Evolutionary conservation across 2,888 invertebrate genomes (phyloP).

Genomic region (Sphaeridia pumilis): DNA sequence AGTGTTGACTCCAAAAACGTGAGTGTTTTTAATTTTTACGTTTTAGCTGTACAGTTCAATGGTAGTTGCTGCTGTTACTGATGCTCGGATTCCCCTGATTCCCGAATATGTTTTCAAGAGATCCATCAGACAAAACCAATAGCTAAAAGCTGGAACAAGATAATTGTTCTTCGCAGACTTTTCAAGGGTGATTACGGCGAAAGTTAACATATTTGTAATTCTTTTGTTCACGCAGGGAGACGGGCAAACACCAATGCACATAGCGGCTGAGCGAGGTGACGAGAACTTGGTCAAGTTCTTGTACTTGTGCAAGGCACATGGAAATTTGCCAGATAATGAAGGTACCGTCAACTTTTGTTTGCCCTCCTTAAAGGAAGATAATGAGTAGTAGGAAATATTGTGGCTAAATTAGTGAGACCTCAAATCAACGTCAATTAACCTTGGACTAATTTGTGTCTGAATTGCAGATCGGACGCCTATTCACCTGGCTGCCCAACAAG

Average conservation of each 20-base stretch:
- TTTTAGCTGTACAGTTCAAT: background rate
- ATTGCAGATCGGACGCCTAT: slow-evolving; percentile 81
- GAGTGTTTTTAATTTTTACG: slow-evolving; percentile 36
- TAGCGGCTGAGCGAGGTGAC: slow-evolving; percentile 91
- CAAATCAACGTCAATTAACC: no score
- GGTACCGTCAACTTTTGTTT: no score
- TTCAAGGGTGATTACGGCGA: no score
- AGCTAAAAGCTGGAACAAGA: no score
- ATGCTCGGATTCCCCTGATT: no score
- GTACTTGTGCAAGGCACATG: slow-evolving; percentile 86
- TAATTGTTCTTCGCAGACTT: no score
- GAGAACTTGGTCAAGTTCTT: slow-evolving; percentile 89
- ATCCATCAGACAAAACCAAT: no score
- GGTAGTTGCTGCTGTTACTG: no score
- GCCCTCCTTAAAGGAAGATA: slow-evolving; percentile 8
- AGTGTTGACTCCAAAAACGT: slow-evolving; percentile 82
- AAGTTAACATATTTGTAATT: no score
- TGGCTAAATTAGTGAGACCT: no score
- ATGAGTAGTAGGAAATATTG: no score
- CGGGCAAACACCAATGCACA: slow-evolving; percentile 76
- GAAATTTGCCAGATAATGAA: slow-evolving; percentile 87
- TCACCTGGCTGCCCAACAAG: slow-evolving; percentile 94
- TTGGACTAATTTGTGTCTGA: background rate
- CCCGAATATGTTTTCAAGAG: no score
- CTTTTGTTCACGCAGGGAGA: slow-evolving; percentile 49